Base-by-base conservation (phyloP, 2,888 invertebrate genomes). In the Microctonus aethiopoides region DNA sequence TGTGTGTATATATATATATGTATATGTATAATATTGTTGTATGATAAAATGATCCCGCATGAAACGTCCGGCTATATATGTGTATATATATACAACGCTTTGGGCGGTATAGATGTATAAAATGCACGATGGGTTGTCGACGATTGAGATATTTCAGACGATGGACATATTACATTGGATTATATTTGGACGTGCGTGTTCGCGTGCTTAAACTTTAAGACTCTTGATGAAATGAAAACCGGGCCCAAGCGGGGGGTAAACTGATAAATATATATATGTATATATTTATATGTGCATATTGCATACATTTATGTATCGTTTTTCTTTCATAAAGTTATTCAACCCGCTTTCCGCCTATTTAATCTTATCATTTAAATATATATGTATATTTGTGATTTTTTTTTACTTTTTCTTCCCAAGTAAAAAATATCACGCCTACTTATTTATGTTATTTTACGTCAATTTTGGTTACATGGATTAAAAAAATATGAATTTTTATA, bases 91-190 rank as follows among this genome's bases (percentile, higher is more conserved):
- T 5, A 16, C 16, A n/a, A 9, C 56, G 29, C n/a, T 39, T 56
- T 13, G 1, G 56, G 56, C 13, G 16, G 5, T 22, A 51, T 11
- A 24, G 24, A 56, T 24, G 29, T 56, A 29, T 29, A n/a, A 20
- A 16, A 16, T 46, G 56, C 64, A 54, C 34, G 24, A 59, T 32
- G 54, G 36, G 26, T 41, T 16, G 46, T 61, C 54, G 39, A 52
- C 59, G 69, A 69, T 69, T 69, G 64, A 69, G 64, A 69, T 64
- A 64, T 69, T 59, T 29, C 26, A 34, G 68, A 61, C 63, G 63
- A 73, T 72, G 67, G 73, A 75, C 65, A 73, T 73, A 71, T 75
- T 72, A 74, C 72, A 69, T 71, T 74, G 73, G 64, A 70, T 75
- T 32, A 46, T 74, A 76, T 76, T 72, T 68, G 68, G 66, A 61